Conservation (phyloP, 2,888 invertebrate species). For the Rotaria macrura region DNA sequence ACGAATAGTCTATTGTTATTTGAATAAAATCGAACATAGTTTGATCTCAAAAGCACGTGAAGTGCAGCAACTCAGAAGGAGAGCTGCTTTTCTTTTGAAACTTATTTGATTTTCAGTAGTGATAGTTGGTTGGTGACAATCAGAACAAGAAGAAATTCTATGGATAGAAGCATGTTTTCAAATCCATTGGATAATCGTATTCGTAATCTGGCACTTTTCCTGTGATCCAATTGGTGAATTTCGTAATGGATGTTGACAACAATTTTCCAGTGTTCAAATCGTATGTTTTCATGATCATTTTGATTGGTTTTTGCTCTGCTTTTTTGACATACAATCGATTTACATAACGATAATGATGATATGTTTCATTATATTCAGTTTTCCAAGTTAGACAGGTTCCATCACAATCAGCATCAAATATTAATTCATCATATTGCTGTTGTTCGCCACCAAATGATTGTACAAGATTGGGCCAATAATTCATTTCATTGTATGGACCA, state of each 20-base stretch:
- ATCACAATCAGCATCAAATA: neutral
- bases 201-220: neutral
- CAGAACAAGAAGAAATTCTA: neutral
- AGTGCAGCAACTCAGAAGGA: too few species aligned
- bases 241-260: neutral
- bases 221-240: neutral
- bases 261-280: neutral
- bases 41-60: too few species aligned
- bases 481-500: neutral
- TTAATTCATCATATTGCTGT: neutral
- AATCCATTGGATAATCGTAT: constrained; percentile 2
- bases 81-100: too few species aligned
- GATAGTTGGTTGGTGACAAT: too few species aligned
- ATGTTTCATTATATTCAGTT: neutral
- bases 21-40: too few species aligned
- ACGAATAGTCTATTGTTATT: too few species aligned
- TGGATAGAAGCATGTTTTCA: neutral
- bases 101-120: too few species aligned
- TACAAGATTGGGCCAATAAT: neutral
- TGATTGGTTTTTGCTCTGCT: neutral
- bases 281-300: neutral
- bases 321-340: constrained; percentile 1
- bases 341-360: neutral
- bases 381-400: constrained; percentile 1
- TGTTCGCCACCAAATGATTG: neutral